phyloP scores from a whole-genome alignment of 2,888 invertebrate species.

The Carterocephalus palaemon region DNA sequence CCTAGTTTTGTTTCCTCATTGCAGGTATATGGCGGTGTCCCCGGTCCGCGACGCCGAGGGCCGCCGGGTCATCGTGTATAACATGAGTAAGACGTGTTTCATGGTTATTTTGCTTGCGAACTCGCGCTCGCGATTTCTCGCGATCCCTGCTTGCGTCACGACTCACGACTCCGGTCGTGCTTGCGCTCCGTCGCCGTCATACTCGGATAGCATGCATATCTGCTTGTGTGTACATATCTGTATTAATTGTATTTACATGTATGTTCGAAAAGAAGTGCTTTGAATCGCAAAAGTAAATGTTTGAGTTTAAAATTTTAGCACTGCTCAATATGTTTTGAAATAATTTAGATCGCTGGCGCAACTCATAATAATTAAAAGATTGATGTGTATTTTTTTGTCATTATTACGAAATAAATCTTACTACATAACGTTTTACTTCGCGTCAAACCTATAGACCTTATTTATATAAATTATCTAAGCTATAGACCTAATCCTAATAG shows the following conservation, averaged over 20 bases:
- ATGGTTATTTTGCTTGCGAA: slow-evolving; percentile 26
- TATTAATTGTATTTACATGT: neutral
- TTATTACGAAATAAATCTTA: too few relatives aligned
- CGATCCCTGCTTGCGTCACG: slow-evolving; percentile 24
- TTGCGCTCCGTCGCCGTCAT: slow-evolving; percentile 3
- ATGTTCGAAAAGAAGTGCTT: neutral
- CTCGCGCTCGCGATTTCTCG: slow-evolving; percentile 22
- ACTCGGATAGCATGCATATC: slow-evolving; percentile 1
- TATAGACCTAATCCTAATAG: too few relatives aligned
- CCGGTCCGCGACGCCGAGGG: slow-evolving; percentile 86
- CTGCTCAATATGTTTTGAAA: too few relatives aligned
- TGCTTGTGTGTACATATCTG: neutral
- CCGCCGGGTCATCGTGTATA: slow-evolving; percentile 84
- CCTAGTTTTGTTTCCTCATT: slow-evolving; percentile 48
- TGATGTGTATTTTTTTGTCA: too few relatives aligned
- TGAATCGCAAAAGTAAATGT: slow-evolving; percentile 1
- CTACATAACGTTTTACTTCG: too few relatives aligned
- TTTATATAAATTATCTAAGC: too few relatives aligned
- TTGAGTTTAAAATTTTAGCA: too few relatives aligned
- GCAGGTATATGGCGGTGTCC: slow-evolving; percentile 85
- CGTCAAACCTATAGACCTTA: too few relatives aligned
- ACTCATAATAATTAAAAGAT: too few relatives aligned
- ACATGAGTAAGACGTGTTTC: slow-evolving; percentile 79
- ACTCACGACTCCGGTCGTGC: slow-evolving; percentile 29
- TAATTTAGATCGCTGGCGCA: too few relatives aligned